These are phyloP conservation scores for Oreochromis tanganicae DNA, from an alignment of 2,113 vertebrate species.

Conservation along the genomic window DNA sequence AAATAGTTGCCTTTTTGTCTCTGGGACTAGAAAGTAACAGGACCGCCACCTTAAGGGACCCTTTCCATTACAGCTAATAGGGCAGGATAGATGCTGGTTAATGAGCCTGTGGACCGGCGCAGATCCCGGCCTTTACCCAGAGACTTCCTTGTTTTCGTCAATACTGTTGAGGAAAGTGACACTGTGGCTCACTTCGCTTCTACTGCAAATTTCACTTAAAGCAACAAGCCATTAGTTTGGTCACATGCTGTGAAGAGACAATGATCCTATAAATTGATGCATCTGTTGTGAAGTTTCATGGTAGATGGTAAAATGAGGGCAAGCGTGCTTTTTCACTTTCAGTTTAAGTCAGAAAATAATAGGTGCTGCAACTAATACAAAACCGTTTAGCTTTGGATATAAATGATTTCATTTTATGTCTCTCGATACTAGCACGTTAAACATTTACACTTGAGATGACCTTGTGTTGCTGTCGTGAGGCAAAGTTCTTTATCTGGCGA, in stretches of 20 bases:
- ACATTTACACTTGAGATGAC: neutral
- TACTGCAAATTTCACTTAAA: neutral
- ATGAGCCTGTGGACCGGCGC: constrained; percentile 7
- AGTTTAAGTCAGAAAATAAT: neutral
- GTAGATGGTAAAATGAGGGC: neutral
- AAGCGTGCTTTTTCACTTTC: neutral
- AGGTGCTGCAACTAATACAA: neutral
- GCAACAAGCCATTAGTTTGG: neutral
- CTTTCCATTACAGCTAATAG: constrained; percentile 15
- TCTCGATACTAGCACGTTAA: neutral
- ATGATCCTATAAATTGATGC: neutral
- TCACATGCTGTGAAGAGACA: neutral
- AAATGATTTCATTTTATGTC: rapidly evolving
- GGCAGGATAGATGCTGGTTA: constrained; percentile 28
- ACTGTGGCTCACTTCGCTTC: neutral
- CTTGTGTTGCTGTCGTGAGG: neutral
- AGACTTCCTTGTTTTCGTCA: constrained; percentile 8
- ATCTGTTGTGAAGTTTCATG: neutral
- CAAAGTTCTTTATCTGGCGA: neutral
- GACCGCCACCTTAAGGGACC: constrained; percentile 1
- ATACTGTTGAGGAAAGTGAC: neutral
- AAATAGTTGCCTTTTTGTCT: neutral
- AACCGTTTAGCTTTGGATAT: rapidly evolving
- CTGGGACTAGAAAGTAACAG: neutral
- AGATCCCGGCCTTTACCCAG: neutral